Base-by-base conservation (phyloP, 2,797 vertebrate genomes). In the Anolis apletophallus region DNA sequence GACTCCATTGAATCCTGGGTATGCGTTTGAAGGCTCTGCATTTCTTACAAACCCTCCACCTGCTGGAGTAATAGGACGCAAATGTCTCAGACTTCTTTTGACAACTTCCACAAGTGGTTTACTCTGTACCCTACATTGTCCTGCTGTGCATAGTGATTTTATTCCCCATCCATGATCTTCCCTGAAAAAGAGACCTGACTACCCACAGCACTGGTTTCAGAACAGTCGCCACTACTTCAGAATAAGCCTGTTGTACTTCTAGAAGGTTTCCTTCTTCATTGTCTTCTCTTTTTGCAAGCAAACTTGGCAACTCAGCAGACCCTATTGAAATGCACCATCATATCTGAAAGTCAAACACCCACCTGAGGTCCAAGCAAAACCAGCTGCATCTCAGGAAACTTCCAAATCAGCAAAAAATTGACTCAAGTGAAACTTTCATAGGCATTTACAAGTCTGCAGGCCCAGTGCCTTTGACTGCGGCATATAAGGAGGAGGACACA, bases 1-100 rank as follows among this genome's bases (percentile, higher is more conserved):
- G 34, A 83, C 87, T 90, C 83, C 90, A 84, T 71, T 85, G 80
- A 73, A 85, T 84, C 86, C 78, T 85, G 54, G 85, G 2, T 23
- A 55, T 52, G 76, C 78, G 74, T 57, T 16, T 67, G 88, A 83
- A 68, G 67, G 50, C 75, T 0, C 16, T 26, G 1, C 54, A 1
- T 50, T 79, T 90, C 26, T n/a, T 55, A 55, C 81, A 81, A 76
- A 55, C 21, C 6, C 0, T 3, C 52, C 72, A 36, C 69, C 67
- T 78, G 77, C 85, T 85, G 87, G 86, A 72, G 72, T 88, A 85
- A 83, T 55, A 64, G 8, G 1, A 34, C 3, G 0, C 0, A 0
- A 87, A 57, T 12, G 55, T 34, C 50, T 71, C 77, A 16, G 76
- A 52, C 64, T 7, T 26, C 59, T 3, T 9, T 46, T 68, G 1